These are phyloP conservation scores for Poliocrania exsul DNA, from an alignment of 2,797 vertebrate genomes.

Conservation along the genomic window DNA sequence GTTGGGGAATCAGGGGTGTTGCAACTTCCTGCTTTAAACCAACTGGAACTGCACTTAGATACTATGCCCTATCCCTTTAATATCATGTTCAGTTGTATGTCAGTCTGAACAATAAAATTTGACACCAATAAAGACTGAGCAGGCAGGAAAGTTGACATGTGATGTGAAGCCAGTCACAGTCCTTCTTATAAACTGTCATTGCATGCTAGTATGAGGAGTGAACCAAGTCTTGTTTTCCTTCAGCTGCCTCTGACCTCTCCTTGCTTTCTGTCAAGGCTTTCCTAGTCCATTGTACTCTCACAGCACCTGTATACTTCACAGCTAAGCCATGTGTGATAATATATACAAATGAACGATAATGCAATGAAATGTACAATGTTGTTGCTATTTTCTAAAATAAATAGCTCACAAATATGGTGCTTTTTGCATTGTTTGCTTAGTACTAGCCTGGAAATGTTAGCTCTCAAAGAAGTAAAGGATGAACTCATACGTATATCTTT, in stretches of 20 bases:
- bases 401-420: neutral
- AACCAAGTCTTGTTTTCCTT: neutral
- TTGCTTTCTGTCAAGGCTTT: neutral
- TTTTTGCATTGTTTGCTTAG: neutral
- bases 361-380: neutral
- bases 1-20: neutral
- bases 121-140: conserved; percentile 21
- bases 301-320: neutral
- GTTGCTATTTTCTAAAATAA: neutral
- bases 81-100: neutral
- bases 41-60: neutral
- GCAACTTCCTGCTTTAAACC: neutral
- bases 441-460: neutral
- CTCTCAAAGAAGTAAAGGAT: neutral
- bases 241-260: neutral
- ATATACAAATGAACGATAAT: neutral
- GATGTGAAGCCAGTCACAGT: neutral
- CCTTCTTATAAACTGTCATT: conserved; percentile 9
- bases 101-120: conserved; percentile 20
- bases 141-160: neutral
- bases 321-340: neutral
- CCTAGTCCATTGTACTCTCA: neutral
- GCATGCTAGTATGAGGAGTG: neutral
- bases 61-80: neutral
- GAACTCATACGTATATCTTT: neutral